A percentile compares a stretch with the other conserved stretches of the same genome.
phyloP scores from a whole-genome alignment of 1,140 invertebrate genomes.

The Venturia canescens region DNA sequence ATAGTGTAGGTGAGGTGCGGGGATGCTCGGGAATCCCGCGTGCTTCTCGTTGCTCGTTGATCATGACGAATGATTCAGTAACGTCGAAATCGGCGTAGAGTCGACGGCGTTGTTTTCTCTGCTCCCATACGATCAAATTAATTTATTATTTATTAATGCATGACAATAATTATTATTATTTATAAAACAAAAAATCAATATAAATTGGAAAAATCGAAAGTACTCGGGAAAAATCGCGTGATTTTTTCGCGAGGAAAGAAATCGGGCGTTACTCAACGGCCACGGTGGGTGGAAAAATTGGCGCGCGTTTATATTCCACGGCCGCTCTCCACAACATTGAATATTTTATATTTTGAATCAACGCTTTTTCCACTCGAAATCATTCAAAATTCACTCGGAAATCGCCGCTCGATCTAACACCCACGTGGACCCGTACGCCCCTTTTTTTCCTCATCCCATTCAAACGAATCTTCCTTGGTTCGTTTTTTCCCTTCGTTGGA shows the following conservation, averaged over 20 bases:
- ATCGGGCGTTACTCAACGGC: not conserved
- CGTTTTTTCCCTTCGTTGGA: too few relatives aligned
- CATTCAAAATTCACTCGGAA: not conserved
- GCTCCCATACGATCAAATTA: not conserved
- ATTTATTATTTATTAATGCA: constrained; percentile 28
- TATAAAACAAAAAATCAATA: constrained; percentile 1
- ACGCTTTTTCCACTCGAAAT: too few relatives aligned
- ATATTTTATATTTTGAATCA: not conserved
- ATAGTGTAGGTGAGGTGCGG: too few relatives aligned
- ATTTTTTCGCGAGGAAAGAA: constrained; percentile 4
- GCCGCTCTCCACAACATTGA: not conserved
- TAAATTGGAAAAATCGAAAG: not conserved
- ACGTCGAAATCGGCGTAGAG: constrained; percentile 31
- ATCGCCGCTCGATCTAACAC: constrained; percentile 11
- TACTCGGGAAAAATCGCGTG: not conserved
- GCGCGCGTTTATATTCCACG: not conserved
- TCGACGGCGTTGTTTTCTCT: constrained; percentile 11
- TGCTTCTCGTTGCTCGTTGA: too few relatives aligned
- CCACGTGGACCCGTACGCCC: constrained; percentile 24
- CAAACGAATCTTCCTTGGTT: too few relatives aligned
- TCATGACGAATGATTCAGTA: not conserved
- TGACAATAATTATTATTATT: not conserved
- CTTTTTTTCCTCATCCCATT: constrained; percentile 4
- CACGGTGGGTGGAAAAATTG: not conserved
- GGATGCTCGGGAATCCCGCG: too few relatives aligned